Base-by-base conservation (phyloP, 2,113 vertebrate species). In the Rhinogobius similis region DNA sequence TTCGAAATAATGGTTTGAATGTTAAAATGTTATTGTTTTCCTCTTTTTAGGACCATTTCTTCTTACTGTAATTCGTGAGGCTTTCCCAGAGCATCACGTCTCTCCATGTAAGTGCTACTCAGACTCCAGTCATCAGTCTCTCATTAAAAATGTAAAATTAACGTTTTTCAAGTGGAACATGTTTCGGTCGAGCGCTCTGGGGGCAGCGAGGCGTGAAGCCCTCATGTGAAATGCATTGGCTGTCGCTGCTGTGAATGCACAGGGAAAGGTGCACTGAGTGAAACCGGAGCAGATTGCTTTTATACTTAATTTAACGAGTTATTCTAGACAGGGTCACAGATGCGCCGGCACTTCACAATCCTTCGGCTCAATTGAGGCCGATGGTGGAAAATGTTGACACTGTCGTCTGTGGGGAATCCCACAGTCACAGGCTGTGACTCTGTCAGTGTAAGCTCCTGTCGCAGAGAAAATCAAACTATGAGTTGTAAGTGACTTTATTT, bases 151-250 rank as follows among this genome's bases (percentile, higher is more conserved):
- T 92, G 87, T 79, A 87, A 91, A 89, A 92, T 90, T 84, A 92
- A 85, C 88, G 79, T 91, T 87, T 89, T 75, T 87, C 85, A 91
- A 93, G 90, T 90, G 81, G 91, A 91, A 86, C 85, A 53, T 77
- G 76, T 87, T 82, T 84, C 52, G 62, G 78, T 87, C 10, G 85
- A 76, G 85, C 29, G 92, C 92, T 93, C 36, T 4, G 88, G 68
- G 82, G 87, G 89, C 93, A 92, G 80, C 86, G 85, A 86, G 87
- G 92, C 83, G 85, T 26, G 87, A 92, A 53, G 85, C 90, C 89
- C 91, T 93, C 93, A 69, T 93, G 89, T 88, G 89, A 93, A 76
- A 87, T 94, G 92, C 90, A 90, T 92, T 93, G 83, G 93, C 91
- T 92, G 92, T 91, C 91, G 90, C 93, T 92, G 86, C 89, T 90